Evolutionary conservation across 2,113 vertebrate species (phyloP), one percentile per base, ranked within the genome.

Genomic region (Callipepla squamata): DNA sequence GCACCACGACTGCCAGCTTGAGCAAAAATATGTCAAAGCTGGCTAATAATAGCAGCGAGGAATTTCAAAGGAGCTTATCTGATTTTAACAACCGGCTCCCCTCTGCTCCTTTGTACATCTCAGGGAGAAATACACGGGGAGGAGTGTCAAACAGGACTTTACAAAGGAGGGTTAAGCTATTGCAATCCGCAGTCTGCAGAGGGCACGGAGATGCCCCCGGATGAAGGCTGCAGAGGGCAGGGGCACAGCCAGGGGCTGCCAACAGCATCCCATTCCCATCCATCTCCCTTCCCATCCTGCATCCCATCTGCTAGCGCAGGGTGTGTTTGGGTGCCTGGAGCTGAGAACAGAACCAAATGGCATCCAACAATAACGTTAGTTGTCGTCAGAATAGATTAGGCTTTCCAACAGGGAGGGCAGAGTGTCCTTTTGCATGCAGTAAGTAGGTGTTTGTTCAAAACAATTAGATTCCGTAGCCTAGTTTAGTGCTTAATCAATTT

Each of bases 381-480:
- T 32, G 30, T 30, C 77, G 63, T 26, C 72, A 51, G 74, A 90
- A 80, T 72, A 63, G 94, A 72, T 61, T 23, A 59, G 3, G 0
- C 59, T 87, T 38, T 74, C 58, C 63, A 61, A 55, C 32, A 34
- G 40, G 74, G n/a, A 74, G 42, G 50, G 85, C 26, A 75, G 9
- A 7, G 21, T 67, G 59, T 83, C 82, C 85, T 94, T 79, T 84
- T 65, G 42, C 40, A 48, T 59, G 73, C 73, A 62, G 72, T 75
- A 78, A 91, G 76, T 28, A 91, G 87, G 55, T 92, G 68, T 91
- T 94, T 96, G 93, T 86, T 94, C 90, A 86, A 86, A 95, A 90
- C 87, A 93, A 94, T 86, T 90, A 87, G 91, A 83, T 53, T 82
- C 85, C 61, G 26, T 78, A 82, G 90, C 80, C 96, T 92, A 58